Percentiles rank a stretch among this genome's conserved stretches.
Evolutionary conservation across 2,888 invertebrate genomes (phyloP).

Genomic region (Dryobota labecula): DNA sequence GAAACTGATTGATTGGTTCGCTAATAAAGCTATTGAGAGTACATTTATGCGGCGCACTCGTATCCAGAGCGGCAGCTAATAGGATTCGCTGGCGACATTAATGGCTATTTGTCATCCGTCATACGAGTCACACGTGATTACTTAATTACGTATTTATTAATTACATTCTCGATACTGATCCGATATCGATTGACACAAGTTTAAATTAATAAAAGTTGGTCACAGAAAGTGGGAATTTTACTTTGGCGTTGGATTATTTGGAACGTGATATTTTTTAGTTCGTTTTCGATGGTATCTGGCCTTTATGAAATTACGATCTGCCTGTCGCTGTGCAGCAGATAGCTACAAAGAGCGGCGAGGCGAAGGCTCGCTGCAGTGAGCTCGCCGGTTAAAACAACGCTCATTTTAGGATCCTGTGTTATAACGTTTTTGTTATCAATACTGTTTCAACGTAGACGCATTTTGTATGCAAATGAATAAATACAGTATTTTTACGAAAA

Average conservation of each 20-base stretch:
- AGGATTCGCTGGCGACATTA: slow-evolving; percentile 79
- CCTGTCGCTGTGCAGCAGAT: slow-evolving; percentile 28
- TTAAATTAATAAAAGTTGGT: slow-evolving; percentile 46
- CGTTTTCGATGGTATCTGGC: slow-evolving; percentile 21
- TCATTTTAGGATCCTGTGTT: slow-evolving; percentile 21
- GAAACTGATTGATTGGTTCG: slow-evolving; percentile 79
- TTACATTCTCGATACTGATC: slow-evolving; percentile 64
- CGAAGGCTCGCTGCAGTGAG: slow-evolving; percentile 19
- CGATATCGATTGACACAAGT: slow-evolving; percentile 40
- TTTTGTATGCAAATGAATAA: slow-evolving; percentile 38
- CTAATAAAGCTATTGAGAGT: slow-evolving; percentile 81
- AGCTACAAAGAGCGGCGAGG: slow-evolving; percentile 23
- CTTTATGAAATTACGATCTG: slow-evolving; percentile 44
- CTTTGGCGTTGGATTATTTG: slow-evolving; percentile 22
- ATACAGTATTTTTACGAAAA: slow-evolving; percentile 15
- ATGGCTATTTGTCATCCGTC: slow-evolving; percentile 87
- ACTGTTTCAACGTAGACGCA: slow-evolving; percentile 20
- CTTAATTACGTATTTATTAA: slow-evolving; percentile 78
- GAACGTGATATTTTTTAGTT: slow-evolving; percentile 17
- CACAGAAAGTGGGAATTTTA: slow-evolving; percentile 21
- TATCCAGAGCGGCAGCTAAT: slow-evolving; percentile 75
- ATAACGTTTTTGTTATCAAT: slow-evolving; percentile 47
- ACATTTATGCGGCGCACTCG: slow-evolving; percentile 71
- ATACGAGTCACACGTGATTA: slow-evolving; percentile 82
- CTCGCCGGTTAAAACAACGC: slow-evolving; percentile 24